Conservation (phyloP, 2,888 invertebrate genomes). For the Trachelus iudaicus region DNA sequence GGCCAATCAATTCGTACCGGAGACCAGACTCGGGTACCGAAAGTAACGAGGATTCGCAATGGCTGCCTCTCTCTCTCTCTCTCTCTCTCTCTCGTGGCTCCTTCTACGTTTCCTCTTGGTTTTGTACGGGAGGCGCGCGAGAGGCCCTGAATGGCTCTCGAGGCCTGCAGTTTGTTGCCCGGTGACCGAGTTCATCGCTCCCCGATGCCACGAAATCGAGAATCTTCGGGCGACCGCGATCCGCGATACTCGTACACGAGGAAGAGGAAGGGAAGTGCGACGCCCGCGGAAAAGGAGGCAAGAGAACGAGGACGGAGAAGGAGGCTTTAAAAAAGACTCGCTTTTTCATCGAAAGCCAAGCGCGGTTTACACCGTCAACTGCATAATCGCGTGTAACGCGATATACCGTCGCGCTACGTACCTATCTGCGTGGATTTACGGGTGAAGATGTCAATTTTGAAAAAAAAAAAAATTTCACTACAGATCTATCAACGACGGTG, state of each 20-base stretch:
- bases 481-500: neutral
- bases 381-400: neutral
- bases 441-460: neutral
- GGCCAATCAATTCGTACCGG: neutral
- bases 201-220: constrained; percentile 60
- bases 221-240: constrained; percentile 46
- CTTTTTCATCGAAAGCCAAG: constrained; percentile 47
- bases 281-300: neutral
- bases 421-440: neutral
- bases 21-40: neutral
- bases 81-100: no score
- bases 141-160: constrained; percentile 24
- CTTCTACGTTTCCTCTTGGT: neutral
- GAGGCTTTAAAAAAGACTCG: constrained; percentile 41
- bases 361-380: neutral
- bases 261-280: neutral
- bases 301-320: neutral
- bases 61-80: neutral
- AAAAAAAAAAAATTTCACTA: neutral
- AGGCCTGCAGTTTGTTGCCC: constrained; percentile 64
- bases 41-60: neutral
- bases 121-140: neutral
- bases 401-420: neutral
- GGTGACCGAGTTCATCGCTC: constrained; percentile 66
- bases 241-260: constrained; percentile 14